phyloP scores from a whole-genome alignment of 2,113 vertebrate genomes.

The Bubo blakistoni region DNA sequence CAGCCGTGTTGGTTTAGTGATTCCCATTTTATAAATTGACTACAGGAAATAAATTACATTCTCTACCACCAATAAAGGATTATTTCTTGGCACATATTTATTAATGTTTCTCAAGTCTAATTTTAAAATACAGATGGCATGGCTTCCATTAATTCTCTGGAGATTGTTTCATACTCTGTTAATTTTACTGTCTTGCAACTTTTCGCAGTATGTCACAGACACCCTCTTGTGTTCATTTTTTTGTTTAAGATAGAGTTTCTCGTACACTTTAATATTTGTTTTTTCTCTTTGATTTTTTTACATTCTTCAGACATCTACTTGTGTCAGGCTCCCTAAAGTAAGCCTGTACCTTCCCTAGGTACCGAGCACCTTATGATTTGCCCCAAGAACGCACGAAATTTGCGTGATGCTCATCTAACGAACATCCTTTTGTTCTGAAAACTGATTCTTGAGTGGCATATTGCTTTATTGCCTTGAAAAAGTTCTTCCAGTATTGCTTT shows the following conservation, averaged over 20 bases:
- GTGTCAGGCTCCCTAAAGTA: neutral
- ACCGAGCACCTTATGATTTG: neutral
- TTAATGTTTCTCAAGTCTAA: neutral
- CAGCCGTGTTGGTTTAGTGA: fast-evolving
- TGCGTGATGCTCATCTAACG: neutral
- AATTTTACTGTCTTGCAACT: neutral
- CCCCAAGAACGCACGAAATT: neutral
- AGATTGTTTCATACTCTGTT: neutral
- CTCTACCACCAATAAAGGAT: neutral
- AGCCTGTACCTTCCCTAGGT: neutral
- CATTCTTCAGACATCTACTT: neutral
- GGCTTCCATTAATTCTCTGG: neutral
- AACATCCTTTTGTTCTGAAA: neutral
- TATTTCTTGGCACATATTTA: neutral
- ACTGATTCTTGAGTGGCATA: neutral
- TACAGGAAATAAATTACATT: neutral
- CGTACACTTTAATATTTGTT: neutral
- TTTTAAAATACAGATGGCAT: neutral
- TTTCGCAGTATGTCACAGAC: neutral
- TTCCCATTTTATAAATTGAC: neutral
- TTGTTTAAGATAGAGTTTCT: neutral
- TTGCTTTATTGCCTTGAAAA: neutral
- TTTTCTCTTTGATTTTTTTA: neutral
- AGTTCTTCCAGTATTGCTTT: neutral
- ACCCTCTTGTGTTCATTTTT: neutral